Percentiles rank a stretch among this genome's conserved stretches.
These are phyloP conservation scores for Papilio xuthus DNA, from an alignment of 1,140 invertebrate species.

Conservation along the genomic window DNA sequence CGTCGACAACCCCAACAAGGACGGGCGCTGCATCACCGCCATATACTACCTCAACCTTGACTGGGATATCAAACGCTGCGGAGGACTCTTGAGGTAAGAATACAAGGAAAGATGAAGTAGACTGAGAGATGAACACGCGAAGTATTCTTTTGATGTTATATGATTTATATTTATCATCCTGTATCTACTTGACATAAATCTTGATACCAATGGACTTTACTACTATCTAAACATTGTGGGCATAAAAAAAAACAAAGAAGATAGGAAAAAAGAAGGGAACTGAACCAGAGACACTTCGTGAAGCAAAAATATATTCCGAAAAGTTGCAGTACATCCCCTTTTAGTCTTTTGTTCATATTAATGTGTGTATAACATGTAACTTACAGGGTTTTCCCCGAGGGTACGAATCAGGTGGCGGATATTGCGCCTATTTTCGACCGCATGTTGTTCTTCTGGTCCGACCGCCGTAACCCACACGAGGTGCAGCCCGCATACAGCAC, in stretches of 20 bases:
- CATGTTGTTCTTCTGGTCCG: slow-evolving; percentile 98
- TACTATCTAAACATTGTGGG: no score
- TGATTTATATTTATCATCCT: neutral
- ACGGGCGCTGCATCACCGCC: slow-evolving; percentile 96
- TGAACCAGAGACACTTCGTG: neutral
- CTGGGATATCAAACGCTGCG: slow-evolving; percentile 90
- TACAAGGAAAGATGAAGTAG: no score
- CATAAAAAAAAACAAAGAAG: no score
- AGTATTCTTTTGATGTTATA: no score
- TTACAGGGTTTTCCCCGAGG: slow-evolving; percentile 94
- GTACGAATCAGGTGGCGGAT: slow-evolving; percentile 91
- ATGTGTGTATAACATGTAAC: neutral
- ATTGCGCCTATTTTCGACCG: slow-evolving; percentile 97
- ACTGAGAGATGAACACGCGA: no score
- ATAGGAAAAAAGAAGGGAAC: no score
- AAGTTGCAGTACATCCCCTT: no score
- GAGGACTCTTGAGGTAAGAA: slow-evolving; percentile 83
- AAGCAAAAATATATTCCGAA: no score
- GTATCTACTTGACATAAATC: no score
- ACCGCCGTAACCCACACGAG: slow-evolving; percentile 97
- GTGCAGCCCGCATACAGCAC: slow-evolving; percentile 95
- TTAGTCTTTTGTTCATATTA: no score
- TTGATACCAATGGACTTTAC: no score
- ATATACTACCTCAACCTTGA: slow-evolving; percentile 98
- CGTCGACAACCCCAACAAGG: slow-evolving; percentile 98